A percentile compares a stretch with the other conserved stretches of the same genome.
These are phyloP conservation scores for Harmothoe impar DNA, from an alignment of 2,888 invertebrate species.

Conservation along the genomic window DNA sequence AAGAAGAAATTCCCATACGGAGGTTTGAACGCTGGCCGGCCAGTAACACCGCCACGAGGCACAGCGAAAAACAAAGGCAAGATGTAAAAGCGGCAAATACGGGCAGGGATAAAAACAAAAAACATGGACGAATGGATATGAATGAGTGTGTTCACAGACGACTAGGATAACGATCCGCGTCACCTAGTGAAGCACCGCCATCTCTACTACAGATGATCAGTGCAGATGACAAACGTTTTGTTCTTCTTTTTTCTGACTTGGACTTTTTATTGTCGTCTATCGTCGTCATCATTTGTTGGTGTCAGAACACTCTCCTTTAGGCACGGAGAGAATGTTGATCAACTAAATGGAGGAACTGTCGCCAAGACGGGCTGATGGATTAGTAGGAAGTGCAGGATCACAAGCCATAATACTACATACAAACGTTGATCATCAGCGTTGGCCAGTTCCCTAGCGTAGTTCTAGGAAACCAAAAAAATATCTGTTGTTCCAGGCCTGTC, in stretches of 20 bases:
- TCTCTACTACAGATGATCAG: constrained; percentile 42
- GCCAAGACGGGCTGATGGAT: constrained; percentile 6
- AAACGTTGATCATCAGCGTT: not conserved
- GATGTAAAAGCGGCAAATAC: constrained; percentile 62
- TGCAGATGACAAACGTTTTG: constrained; percentile 61
- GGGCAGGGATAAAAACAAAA: not conserved
- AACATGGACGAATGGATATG: constrained; percentile 20
- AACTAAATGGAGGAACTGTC: not conserved
- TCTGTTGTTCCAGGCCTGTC: not conserved
- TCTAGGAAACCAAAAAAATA: constrained; percentile 1
- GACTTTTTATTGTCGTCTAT: constrained; percentile 50
- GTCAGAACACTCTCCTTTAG: not conserved
- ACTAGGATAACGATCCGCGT: not conserved
- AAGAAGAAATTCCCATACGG: constrained; percentile 99
- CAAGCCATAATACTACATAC: constrained; percentile 22
- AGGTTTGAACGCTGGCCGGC: constrained; percentile 95
- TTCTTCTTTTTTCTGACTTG: constrained; percentile 53
- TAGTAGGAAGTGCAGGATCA: constrained; percentile 30
- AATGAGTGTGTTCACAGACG: not conserved
- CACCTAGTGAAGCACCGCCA: not conserved
- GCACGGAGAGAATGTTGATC: not conserved
- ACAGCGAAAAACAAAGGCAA: constrained; percentile 79
- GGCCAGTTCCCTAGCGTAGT: constrained; percentile 37
- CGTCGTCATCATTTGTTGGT: constrained; percentile 30
- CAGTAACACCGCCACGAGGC: constrained; percentile 96